phyloP scores from a whole-genome alignment of 2,113 vertebrate genomes.

The Sander lucioperca region DNA sequence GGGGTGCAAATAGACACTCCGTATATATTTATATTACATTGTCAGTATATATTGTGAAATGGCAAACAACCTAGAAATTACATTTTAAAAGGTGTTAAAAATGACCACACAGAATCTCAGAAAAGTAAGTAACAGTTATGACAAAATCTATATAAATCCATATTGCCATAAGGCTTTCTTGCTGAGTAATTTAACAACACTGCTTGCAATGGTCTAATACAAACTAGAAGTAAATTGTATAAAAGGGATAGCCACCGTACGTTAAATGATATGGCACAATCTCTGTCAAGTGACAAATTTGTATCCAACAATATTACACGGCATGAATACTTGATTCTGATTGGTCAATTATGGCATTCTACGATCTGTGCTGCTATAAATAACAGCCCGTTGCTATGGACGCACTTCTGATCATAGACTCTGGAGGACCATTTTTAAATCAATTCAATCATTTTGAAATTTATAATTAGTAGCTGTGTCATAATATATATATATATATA shows the following conservation, averaged over 20 bases:
- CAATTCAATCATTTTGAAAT: too few species aligned
- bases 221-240: conserved; percentile 4
- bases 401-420: too few species aligned
- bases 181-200: background rate
- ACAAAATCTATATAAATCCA: background rate
- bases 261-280: background rate
- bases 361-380: too few species aligned
- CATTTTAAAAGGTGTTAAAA: too few species aligned
- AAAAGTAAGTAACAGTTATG: background rate
- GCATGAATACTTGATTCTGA: too few species aligned
- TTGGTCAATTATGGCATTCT: too few species aligned
- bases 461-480: too few species aligned
- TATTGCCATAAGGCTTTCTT: background rate
- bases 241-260: background rate
- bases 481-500: too few species aligned
- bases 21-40: too few species aligned
- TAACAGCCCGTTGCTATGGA: too few species aligned
- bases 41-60: background rate
- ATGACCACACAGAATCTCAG: background rate
- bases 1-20: too few species aligned
- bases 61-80: background rate
- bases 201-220: background rate
- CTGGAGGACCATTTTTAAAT: too few species aligned
- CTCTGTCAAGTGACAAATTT: background rate
- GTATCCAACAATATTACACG: background rate